Conservation (phyloP, 1,140 invertebrate species). For the Pogonognathellus flavescens region DNA sequence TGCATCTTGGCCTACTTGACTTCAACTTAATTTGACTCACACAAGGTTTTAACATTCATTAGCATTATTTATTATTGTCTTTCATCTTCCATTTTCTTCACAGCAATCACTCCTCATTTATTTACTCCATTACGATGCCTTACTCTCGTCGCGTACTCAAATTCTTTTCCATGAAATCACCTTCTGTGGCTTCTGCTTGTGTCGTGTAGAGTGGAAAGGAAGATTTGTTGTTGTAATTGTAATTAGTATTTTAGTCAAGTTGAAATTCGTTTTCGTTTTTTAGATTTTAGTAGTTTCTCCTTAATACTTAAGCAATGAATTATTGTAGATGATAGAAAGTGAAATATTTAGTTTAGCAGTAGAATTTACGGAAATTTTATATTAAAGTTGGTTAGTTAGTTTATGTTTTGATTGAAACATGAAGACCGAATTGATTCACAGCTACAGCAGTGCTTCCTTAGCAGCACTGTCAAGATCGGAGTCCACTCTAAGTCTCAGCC, state of each 20-base stretch:
- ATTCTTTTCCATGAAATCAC: no score
- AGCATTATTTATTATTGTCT: slow-evolving; percentile 9
- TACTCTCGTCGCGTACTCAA: neutral
- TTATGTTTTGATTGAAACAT: slow-evolving; percentile 23
- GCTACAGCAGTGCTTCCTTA: slow-evolving; percentile 63
- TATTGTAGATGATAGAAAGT: no score
- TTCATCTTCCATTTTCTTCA: neutral
- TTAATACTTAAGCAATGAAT: no score
- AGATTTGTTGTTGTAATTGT: no score
- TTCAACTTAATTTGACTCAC: neutral
- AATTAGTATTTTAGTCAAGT: neutral
- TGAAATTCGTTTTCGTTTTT: no score
- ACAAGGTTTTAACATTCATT: slow-evolving; percentile 38
- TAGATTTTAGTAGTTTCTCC: no score
- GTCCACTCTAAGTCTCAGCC: slow-evolving; percentile 41
- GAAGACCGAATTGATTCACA: slow-evolving; percentile 65
- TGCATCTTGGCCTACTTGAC: slow-evolving; percentile 15
- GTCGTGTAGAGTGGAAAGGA: no score
- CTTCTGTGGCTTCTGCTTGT: no score
- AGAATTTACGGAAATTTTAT: no score
- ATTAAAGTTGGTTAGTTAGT: neutral
- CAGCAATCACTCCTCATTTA: neutral
- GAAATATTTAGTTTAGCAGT: no score
- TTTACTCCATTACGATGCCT: neutral
- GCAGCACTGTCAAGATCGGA: slow-evolving; percentile 58